These are phyloP conservation scores for Cactoblastis cactorum DNA, from an alignment of 2,888 invertebrate genomes.

Conservation along the genomic window DNA sequence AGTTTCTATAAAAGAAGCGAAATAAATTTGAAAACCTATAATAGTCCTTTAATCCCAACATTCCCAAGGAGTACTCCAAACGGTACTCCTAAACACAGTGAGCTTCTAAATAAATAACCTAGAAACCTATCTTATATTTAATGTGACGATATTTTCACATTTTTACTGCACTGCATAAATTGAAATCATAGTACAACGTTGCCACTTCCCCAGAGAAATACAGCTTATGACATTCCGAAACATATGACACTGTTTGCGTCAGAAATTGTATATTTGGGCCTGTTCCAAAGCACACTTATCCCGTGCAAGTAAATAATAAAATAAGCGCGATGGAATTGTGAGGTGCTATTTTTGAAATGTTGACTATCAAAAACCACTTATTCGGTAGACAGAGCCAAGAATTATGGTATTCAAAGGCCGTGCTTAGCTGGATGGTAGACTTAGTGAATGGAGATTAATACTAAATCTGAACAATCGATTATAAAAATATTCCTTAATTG, in stretches of 20 bases:
- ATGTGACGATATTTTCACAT: neutral
- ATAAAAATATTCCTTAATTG: too few species aligned
- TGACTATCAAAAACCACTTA: neutral
- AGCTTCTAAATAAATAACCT: too few species aligned
- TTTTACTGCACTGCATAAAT: slow-evolving; percentile 5
- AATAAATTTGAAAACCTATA: too few species aligned
- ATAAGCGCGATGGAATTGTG: neutral
- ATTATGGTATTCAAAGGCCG: neutral
- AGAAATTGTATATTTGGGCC: slow-evolving; percentile 2
- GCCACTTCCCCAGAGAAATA: slow-evolving; percentile 1
- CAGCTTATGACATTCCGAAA: slow-evolving; percentile 8
- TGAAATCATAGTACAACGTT: neutral
- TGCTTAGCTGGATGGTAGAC: too few species aligned
- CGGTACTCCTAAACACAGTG: too few species aligned
- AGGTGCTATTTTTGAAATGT: neutral
- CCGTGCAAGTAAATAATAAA: neutral
- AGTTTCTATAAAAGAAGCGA: too few species aligned
- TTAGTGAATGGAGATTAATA: too few species aligned
- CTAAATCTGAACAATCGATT: too few species aligned
- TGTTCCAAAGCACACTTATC: neutral
- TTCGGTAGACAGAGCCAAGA: too few species aligned
- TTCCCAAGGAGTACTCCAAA: too few species aligned
- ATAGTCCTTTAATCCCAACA: too few species aligned
- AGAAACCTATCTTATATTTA: too few species aligned
- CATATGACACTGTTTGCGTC: slow-evolving; percentile 1